Evolutionary conservation across 2,888 invertebrate genomes (phyloP), one percentile per base, ranked within the genome.

Genomic region (Anaspis maculata): DNA sequence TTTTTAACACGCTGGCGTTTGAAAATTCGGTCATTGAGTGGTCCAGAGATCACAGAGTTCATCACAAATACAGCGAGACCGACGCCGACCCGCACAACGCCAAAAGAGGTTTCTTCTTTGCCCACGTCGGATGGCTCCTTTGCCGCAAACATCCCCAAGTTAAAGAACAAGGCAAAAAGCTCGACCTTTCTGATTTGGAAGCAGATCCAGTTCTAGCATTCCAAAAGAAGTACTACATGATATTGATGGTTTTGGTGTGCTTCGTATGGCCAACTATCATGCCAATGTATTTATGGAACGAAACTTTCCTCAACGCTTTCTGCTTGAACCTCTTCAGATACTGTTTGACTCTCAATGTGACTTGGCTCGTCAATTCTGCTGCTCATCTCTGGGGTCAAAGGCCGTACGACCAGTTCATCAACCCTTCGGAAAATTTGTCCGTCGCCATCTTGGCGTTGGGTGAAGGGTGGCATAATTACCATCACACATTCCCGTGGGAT

Each of bases 41-140:
- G 30, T 7, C 30, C 13, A 5, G 30, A 14, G 30, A 30, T 23
- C 23, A 84, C 66, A 74, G 87, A 50, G 83, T 88, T 57, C 88
- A 94, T 62, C 92, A 94, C 71, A 94, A 92, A 63, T 92, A 81
- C 68, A 86, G 85, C 12, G 92, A 94, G 62, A 94, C 92, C 0
- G 82, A 92, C 61, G 92, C 91, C 1, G 92, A 94, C 67, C 92
- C 92, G 0, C 91, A 94, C 62, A 91, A 92, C 59, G 88, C 91
- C 2, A 86, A 69, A 30, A 73, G 92, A 14, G 96, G 96, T 6
- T 92, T 96, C 70, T 95, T 95, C 75, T 96, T 95, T 69, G 79
- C 94, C 0, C 96, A 96, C 64, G 75, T 95, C 51, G 96, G 96
- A 37, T 96, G 96, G 96, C 71, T 96, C 41, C 67, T 95, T 34